Evolutionary conservation across 2,797 vertebrate species (phyloP).

Genomic region (Sebastes variabilis): DNA sequence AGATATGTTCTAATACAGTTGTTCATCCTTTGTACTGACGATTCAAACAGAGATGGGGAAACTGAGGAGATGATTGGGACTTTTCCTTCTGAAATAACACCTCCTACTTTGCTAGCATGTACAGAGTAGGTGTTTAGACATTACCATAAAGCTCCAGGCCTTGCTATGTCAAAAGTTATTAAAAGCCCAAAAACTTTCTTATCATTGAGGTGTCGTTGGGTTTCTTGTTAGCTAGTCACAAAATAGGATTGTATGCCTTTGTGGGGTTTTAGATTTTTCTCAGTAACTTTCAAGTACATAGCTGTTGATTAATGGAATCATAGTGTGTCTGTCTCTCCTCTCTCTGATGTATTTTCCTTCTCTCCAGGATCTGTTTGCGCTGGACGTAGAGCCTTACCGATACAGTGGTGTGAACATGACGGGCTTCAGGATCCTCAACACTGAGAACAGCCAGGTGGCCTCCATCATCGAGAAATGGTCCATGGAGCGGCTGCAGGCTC

Average conservation of each 20-base stretch:
- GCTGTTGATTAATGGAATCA: not conserved
- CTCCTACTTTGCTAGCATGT: not conserved
- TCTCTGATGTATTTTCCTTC: not conserved
- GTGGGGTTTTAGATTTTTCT: not conserved
- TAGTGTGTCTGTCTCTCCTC: not conserved
- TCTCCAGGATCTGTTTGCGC: slow-evolving; percentile 92
- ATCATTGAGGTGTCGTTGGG: not conserved
- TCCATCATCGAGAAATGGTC: slow-evolving; percentile 95
- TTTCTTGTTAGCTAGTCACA: not conserved
- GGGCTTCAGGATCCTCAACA: slow-evolving; percentile 93
- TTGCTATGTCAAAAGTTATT: not conserved
- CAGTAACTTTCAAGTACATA: not conserved
- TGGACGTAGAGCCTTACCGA: slow-evolving; percentile 95
- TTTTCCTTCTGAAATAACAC: not conserved
- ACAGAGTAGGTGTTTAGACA: not conserved
- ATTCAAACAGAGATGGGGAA: not conserved
- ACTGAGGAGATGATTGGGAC: not conserved
- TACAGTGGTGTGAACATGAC: slow-evolving; percentile 98
- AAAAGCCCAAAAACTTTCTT: not conserved
- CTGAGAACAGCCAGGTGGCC: slow-evolving; percentile 89
- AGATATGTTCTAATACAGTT: not conserved
- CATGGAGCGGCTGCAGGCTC: slow-evolving; percentile 91
- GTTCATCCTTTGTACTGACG: not conserved
- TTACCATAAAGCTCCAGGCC: not conserved
- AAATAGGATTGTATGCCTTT: not conserved